Conservation (phyloP, 2,797 vertebrate genomes). For the Peromyscus melanophrys region DNA sequence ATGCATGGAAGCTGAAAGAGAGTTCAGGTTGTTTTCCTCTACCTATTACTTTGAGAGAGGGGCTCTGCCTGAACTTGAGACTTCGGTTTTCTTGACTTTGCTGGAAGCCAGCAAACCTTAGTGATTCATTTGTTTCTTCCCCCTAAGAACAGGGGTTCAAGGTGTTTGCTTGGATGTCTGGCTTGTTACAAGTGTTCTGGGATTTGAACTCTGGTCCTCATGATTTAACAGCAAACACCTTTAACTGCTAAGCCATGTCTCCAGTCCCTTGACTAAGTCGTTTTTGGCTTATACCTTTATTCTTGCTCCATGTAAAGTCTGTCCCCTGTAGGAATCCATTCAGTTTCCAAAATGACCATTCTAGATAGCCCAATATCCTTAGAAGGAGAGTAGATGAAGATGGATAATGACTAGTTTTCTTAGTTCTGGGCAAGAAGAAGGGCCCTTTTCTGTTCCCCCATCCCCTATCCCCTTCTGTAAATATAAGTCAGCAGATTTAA, state of each 20-base stretch:
- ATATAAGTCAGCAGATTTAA: conserved; percentile 4
- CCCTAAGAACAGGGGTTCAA: background rate
- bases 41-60: background rate
- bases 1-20: background rate
- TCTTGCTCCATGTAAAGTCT: background rate
- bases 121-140: background rate
- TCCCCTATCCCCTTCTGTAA: background rate
- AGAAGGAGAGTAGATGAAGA: background rate
- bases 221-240: background rate
- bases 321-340: background rate
- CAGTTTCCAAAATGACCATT: background rate
- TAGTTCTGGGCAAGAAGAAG: background rate
- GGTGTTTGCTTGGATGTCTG: background rate
- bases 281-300: background rate
- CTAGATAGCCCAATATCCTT: background rate
- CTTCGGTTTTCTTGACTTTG: background rate
- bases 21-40: background rate
- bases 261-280: background rate
- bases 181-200: background rate
- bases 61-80: background rate
- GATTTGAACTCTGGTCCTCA: background rate
- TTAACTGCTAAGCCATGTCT: background rate
- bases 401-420: background rate
- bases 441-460: background rate
- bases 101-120: background rate